Evolutionary conservation across 2,797 vertebrate species (phyloP).

Genomic region (Coracias cyanogaster): DNA sequence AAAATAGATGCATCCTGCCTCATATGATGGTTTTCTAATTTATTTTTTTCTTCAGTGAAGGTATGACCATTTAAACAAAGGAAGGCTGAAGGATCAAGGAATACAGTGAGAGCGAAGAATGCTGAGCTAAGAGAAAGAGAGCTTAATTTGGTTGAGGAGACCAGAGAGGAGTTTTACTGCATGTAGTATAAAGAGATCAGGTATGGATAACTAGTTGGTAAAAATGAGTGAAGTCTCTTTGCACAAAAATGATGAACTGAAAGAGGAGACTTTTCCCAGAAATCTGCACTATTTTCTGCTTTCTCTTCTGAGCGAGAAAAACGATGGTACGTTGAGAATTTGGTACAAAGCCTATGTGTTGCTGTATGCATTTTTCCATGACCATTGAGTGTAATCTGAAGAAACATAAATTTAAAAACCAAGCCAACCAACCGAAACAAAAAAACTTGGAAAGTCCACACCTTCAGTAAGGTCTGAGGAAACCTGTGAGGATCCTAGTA

Average conservation of each 20-base stretch:
- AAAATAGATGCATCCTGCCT: neutral
- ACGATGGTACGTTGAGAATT: neutral
- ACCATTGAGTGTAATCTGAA: neutral
- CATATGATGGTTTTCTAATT: too few relatives aligned
- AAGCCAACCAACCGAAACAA: neutral
- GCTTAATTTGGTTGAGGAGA: fast-evolving
- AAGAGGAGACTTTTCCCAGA: neutral
- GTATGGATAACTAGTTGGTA: neutral
- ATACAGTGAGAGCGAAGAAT: neutral
- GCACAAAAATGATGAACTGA: neutral
- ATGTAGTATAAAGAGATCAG: neutral
- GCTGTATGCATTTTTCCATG: neutral
- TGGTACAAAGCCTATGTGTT: neutral
- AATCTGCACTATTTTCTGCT: neutral
- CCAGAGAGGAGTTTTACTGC: neutral
- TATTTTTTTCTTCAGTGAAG: neutral
- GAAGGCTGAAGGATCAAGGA: neutral
- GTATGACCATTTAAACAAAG: neutral
- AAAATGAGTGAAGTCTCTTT: neutral
- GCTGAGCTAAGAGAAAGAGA: neutral
- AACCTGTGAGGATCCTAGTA: neutral
- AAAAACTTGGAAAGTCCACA: neutral
- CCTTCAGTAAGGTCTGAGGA: neutral
- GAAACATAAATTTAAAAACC: neutral
- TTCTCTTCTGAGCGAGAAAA: neutral